phyloP scores from a whole-genome alignment of 2,113 vertebrate species.

The Ameiurus melas region DNA sequence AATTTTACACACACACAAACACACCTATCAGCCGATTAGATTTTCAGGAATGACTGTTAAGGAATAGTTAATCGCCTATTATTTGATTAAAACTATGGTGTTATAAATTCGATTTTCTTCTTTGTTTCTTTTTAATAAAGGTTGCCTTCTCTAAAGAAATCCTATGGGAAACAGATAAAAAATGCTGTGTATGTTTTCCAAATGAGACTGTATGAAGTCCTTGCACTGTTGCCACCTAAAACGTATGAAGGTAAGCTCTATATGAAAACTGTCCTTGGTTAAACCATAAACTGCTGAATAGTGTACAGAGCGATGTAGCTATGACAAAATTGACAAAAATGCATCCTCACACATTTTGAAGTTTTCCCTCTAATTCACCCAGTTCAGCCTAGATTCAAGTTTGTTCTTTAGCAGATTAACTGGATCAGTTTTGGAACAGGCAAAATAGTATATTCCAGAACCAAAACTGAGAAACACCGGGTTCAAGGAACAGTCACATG shows the following conservation, averaged over 20 bases:
- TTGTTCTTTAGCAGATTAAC: background rate
- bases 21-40: too few relatives aligned
- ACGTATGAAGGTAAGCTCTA: slow-evolving; percentile 80
- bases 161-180: slow-evolving; percentile 80
- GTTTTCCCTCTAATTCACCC: background rate
- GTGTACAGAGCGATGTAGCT: background rate
- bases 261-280: background rate
- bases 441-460: background rate
- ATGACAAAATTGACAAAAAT: background rate
- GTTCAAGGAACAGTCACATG: background rate
- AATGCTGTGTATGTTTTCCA: slow-evolving; percentile 76
- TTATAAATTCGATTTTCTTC: background rate
- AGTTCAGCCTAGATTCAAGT: background rate
- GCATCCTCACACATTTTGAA: too few relatives aligned
- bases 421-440: background rate
- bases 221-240: slow-evolving; percentile 83
- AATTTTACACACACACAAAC: too few relatives aligned
- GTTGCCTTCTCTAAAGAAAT: slow-evolving; percentile 80
- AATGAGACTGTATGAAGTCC: slow-evolving; percentile 86
- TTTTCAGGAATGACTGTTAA: background rate
- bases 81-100: background rate
- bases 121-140: slow-evolving; percentile 63
- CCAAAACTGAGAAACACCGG: background rate
- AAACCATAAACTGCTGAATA: background rate
- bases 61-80: background rate